A percentile compares a stretch with the other conserved stretches of the same genome.
These are phyloP conservation scores for Amphipoea lucens DNA, from an alignment of 2,888 invertebrate species.

Conservation along the genomic window DNA sequence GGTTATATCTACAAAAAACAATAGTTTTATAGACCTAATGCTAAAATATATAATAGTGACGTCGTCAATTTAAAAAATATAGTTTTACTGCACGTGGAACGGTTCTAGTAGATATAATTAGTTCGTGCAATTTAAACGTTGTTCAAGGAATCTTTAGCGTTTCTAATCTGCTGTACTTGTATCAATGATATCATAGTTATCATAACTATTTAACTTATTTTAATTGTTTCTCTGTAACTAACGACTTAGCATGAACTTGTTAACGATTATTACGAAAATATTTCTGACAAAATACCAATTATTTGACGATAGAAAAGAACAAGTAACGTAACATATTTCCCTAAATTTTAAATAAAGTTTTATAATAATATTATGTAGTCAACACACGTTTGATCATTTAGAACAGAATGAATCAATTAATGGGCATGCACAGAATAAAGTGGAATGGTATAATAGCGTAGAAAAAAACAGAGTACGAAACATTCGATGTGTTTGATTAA, in stretches of 20 bases:
- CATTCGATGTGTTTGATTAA: background rate
- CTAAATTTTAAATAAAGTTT: background rate
- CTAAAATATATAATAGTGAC: background rate
- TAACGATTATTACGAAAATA: background rate
- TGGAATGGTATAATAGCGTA: background rate
- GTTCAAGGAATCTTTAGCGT: slow-evolving; percentile 55
- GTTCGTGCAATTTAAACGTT: slow-evolving; percentile 49
- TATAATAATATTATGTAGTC: slow-evolving; percentile 4
- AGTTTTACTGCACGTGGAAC: slow-evolving; percentile 2
- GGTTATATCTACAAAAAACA: background rate
- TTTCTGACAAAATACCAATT: background rate
- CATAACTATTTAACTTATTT: slow-evolving; percentile 2
- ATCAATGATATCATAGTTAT: background rate
- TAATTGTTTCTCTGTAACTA: background rate
- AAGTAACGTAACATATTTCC: background rate
- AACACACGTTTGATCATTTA: slow-evolving; percentile 3
- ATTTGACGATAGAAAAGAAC: background rate
- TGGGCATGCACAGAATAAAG: background rate
- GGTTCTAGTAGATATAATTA: slow-evolving; percentile 38
- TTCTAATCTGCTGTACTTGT: slow-evolving; percentile 43
- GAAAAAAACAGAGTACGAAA: background rate
- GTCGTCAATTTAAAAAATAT: background rate
- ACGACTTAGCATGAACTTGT: slow-evolving; percentile 6
- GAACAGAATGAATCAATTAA: background rate
- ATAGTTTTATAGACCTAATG: background rate